phyloP scores from a whole-genome alignment of 2,113 vertebrate genomes.

The Erythrocebus patas region DNA sequence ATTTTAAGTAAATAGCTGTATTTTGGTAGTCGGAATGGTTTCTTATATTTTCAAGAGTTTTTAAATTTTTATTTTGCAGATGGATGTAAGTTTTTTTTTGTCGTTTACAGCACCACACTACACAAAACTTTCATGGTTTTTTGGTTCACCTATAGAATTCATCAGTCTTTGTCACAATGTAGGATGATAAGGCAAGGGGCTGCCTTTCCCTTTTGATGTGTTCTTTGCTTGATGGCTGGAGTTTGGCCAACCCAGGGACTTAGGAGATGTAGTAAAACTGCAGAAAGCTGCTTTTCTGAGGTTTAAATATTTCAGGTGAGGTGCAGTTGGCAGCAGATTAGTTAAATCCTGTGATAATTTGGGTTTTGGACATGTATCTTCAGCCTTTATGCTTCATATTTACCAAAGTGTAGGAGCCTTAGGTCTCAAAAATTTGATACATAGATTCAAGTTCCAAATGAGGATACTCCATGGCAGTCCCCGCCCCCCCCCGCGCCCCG shows the following conservation, averaged over 20 bases:
- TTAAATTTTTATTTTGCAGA: background rate
- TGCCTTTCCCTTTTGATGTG: background rate
- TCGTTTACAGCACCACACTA: too few relatives aligned
- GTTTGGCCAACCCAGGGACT: background rate
- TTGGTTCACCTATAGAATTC: background rate
- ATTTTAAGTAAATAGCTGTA: background rate
- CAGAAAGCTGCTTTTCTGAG: background rate
- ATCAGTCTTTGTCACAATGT: background rate
- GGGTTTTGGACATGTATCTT: background rate
- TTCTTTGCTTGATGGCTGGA: conserved; percentile 7
- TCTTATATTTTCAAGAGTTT: background rate
- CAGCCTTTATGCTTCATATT: conserved; percentile 16
- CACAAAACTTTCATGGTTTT: background rate
- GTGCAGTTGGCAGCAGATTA: background rate
- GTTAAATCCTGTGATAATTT: background rate
- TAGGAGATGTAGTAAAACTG: background rate
- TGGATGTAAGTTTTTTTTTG: background rate
- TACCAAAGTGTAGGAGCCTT: background rate
- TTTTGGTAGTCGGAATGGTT: background rate
- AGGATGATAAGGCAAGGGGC: background rate
- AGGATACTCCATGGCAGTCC: background rate
- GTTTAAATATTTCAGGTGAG: background rate
- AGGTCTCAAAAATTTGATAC: conserved; percentile 21
- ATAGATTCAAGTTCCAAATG: background rate
- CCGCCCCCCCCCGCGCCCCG: rapidly evolving